These are phyloP conservation scores for Neoniphon sammara DNA, from an alignment of 2,797 vertebrate genomes.

Conservation along the genomic window DNA sequence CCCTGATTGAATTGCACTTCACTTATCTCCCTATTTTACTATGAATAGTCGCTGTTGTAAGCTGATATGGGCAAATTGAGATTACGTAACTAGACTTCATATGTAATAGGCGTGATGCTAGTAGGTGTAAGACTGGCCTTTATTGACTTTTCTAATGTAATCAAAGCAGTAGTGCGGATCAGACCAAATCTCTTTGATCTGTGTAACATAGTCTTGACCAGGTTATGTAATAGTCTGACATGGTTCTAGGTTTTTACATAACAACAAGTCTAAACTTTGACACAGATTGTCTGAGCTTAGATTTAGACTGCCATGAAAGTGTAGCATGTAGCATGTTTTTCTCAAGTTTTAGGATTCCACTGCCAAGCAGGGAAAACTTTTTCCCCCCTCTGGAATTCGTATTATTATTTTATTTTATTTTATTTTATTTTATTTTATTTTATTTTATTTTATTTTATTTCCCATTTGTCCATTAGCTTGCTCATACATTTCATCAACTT, in stretches of 20 bases:
- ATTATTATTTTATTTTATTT: not conserved
- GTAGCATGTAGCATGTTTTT: not conserved
- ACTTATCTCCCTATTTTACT: slow-evolving; percentile 3
- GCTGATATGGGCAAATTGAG: not conserved
- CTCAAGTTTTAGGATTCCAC: not conserved
- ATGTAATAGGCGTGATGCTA: not conserved
- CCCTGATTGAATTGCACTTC: slow-evolving; percentile 24
- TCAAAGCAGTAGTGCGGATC: not conserved
- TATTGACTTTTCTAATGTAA: not conserved
- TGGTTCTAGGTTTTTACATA: not conserved
- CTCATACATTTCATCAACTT: too few relatives aligned
- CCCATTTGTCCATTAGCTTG: too few relatives aligned
- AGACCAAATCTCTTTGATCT: slow-evolving; percentile 14
- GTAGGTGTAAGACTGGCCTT: not conserved
- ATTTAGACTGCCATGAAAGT: slow-evolving; percentile 58
- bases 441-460: too few relatives aligned
- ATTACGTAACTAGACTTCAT: not conserved
- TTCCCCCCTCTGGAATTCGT: not conserved
- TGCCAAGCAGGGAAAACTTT: not conserved
- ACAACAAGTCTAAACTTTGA: too few relatives aligned
- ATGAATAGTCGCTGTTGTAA: not conserved
- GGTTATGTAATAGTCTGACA: slow-evolving; percentile 48
- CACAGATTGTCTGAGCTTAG: slow-evolving; percentile 36
- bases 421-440: too few relatives aligned
- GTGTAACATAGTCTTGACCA: slow-evolving; percentile 16